phyloP scores from a whole-genome alignment of 1,140 invertebrate genomes.

The Lanistes nyassanus region DNA sequence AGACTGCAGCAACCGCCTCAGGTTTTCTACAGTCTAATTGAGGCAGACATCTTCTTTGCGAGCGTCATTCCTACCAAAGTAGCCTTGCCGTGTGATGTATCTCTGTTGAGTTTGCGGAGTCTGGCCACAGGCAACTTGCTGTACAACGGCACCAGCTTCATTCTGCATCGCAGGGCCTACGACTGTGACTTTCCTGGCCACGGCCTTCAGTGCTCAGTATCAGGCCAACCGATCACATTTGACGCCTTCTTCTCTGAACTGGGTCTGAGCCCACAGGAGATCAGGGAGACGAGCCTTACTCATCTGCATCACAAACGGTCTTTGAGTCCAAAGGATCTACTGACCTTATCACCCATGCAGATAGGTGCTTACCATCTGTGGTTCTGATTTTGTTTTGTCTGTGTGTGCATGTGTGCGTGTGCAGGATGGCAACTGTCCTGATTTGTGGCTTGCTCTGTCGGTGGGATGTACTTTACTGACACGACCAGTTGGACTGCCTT shows the following conservation, averaged over 20 bases:
- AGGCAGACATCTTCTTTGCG: conserved; percentile 42
- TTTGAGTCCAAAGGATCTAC: conserved; percentile 3
- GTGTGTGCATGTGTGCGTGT: not conserved
- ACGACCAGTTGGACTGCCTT: too few species aligned
- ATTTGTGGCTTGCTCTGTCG: too few species aligned
- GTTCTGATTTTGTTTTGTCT: conserved; percentile 1
- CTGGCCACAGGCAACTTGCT: conserved; percentile 47
- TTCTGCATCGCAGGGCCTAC: conserved; percentile 54
- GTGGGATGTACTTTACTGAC: too few species aligned
- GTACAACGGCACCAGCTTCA: conserved; percentile 54
- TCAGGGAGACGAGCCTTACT: conserved; percentile 54
- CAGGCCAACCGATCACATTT: conserved; percentile 30
- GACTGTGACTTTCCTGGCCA: conserved; percentile 47
- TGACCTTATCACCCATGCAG: conserved; percentile 30
- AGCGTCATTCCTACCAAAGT: conserved; percentile 35
- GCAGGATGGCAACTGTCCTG: not conserved
- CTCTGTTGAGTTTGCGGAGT: conserved; percentile 48
- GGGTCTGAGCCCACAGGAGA: conserved; percentile 10
- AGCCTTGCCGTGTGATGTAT: conserved; percentile 54
- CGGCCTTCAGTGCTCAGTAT: conserved; percentile 40
- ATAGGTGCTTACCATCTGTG: conserved; percentile 26
- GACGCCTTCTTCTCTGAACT: conserved; percentile 45
- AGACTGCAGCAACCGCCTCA: conserved; percentile 49
- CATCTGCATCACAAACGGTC: conserved; percentile 45
- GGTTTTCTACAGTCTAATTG: conserved; percentile 44